Conservation (phyloP, 2,888 invertebrate species). For the Parasteatoda lunata region DNA sequence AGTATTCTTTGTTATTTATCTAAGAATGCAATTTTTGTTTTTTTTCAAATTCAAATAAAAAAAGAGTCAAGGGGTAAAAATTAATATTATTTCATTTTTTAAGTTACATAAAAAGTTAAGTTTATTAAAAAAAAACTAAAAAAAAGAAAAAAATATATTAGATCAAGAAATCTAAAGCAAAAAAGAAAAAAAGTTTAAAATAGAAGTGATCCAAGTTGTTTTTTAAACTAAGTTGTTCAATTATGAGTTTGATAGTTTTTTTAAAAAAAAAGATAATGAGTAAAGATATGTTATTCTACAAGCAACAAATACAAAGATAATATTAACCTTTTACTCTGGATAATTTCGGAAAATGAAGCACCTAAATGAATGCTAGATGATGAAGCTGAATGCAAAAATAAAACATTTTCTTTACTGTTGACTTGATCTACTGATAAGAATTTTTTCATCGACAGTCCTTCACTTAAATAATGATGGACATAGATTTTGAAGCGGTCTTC, state of each 20-base stretch:
- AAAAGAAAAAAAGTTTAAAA: too few species aligned
- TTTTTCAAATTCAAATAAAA: too few species aligned
- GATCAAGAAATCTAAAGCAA: too few species aligned
- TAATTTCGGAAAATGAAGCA: constrained; percentile 37
- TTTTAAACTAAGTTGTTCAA: too few species aligned
- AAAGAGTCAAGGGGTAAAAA: too few species aligned
- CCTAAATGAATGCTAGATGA: constrained; percentile 41
- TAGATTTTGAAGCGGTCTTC: constrained; percentile 83
- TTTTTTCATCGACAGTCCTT: constrained; percentile 76
- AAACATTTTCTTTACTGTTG: constrained; percentile 83
- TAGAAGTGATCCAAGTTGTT: too few species aligned
- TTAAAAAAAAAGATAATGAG: neutral
- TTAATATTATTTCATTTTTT: too few species aligned
- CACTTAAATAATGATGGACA: constrained; percentile 80
- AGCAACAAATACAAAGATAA: neutral
- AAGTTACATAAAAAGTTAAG: too few species aligned
- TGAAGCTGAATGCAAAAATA: constrained; percentile 20
- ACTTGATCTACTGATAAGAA: constrained; percentile 80
- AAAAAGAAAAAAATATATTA: too few species aligned
- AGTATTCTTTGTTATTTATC: too few species aligned
- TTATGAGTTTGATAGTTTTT: neutral
- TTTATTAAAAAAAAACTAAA: too few species aligned
- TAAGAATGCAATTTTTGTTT: too few species aligned
- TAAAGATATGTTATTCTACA: neutral
- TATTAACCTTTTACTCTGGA: constrained; percentile 36